phyloP scores from a whole-genome alignment of 2,113 vertebrate species.

The Melanostigma gelatinosum region DNA sequence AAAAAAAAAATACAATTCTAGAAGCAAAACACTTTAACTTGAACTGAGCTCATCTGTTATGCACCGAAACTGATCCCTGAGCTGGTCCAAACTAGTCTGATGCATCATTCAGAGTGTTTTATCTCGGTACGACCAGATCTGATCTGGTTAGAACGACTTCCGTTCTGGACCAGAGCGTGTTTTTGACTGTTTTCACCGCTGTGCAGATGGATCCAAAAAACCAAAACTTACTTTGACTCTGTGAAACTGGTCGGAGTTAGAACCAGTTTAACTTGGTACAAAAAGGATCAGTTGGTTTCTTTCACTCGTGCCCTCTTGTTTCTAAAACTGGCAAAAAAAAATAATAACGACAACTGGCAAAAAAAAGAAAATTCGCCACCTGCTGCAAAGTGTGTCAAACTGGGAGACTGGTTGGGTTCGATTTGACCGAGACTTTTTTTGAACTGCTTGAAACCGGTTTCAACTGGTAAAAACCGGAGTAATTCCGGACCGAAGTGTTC shows the following conservation, averaged over 20 bases:
- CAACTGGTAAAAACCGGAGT: slow-evolving; percentile 47
- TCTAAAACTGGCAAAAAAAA: slow-evolving; percentile 55
- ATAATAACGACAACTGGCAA: not conserved
- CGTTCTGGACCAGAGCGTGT: slow-evolving; percentile 36
- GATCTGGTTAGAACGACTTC: slow-evolving; percentile 54
- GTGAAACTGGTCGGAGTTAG: slow-evolving; percentile 18
- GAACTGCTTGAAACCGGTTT: slow-evolving; percentile 60
- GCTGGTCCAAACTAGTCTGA: slow-evolving; percentile 46
- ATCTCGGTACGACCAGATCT: slow-evolving; percentile 58
- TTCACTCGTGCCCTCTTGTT: slow-evolving; percentile 36
- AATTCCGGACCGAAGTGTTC: slow-evolving; percentile 69
- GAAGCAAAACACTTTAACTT: slow-evolving; percentile 51
- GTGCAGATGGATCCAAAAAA: slow-evolving; percentile 55
- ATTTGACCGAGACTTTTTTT: slow-evolving; percentile 36
- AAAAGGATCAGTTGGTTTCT: slow-evolving; percentile 37
- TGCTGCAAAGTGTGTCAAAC: slow-evolving; percentile 12
- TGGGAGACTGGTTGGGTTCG: slow-evolving; percentile 19
- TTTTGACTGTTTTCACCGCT: slow-evolving; percentile 16
- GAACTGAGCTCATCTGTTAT: slow-evolving; percentile 44
- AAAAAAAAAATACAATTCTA: slow-evolving; percentile 30
- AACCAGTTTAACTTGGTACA: slow-evolving; percentile 48
- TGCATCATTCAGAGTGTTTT: slow-evolving; percentile 33
- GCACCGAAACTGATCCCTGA: slow-evolving; percentile 25
- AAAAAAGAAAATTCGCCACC: slow-evolving; percentile 9
- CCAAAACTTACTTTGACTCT: slow-evolving; percentile 48